These are phyloP conservation scores for Panagrolaimus sp. DNA, from an alignment of 1,140 invertebrate species.

Conservation along the genomic window DNA sequence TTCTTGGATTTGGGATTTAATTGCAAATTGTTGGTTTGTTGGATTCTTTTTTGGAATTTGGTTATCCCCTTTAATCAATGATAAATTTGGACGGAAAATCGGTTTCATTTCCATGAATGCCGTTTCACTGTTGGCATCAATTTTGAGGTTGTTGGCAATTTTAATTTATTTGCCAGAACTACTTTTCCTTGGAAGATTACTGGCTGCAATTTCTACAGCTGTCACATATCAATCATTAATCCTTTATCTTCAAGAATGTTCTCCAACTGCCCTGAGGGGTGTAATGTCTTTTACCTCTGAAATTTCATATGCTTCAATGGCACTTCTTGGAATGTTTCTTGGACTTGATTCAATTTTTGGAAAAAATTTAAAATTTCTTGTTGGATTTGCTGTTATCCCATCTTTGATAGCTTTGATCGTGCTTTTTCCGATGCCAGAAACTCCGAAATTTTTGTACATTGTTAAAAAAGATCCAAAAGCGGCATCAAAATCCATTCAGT, in stretches of 20 bases:
- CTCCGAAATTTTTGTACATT: constrained; percentile 37
- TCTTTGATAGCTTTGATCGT: constrained; percentile 28
- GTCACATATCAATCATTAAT: constrained; percentile 42
- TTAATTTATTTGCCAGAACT: background rate
- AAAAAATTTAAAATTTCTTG: constrained; percentile 21
- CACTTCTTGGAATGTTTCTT: constrained; percentile 33
- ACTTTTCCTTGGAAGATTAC: constrained; percentile 3
- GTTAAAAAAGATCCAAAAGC: constrained; percentile 21
- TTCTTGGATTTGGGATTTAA: constrained; percentile 1
- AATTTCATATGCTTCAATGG: constrained; percentile 24
- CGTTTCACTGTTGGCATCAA: background rate
- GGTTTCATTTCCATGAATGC: constrained; percentile 14
- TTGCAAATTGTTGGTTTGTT: constrained; percentile 3
- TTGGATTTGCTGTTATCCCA: constrained; percentile 37
- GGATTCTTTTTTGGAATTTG: constrained; percentile 10
- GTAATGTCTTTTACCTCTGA: constrained; percentile 26
- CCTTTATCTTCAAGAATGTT: constrained; percentile 37
- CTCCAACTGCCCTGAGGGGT: constrained; percentile 28
- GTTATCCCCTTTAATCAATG: constrained; percentile 1
- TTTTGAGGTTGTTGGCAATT: background rate
- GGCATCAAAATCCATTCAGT: constrained; percentile 32
- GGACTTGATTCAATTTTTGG: constrained; percentile 35
- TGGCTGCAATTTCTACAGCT: constrained; percentile 39
- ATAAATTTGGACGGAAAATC: background rate
- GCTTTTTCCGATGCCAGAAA: constrained; percentile 34